Evolutionary conservation across 2,888 invertebrate genomes (phyloP), one percentile per base, ranked within the genome.

Genomic region (Hedya salicella): DNA sequence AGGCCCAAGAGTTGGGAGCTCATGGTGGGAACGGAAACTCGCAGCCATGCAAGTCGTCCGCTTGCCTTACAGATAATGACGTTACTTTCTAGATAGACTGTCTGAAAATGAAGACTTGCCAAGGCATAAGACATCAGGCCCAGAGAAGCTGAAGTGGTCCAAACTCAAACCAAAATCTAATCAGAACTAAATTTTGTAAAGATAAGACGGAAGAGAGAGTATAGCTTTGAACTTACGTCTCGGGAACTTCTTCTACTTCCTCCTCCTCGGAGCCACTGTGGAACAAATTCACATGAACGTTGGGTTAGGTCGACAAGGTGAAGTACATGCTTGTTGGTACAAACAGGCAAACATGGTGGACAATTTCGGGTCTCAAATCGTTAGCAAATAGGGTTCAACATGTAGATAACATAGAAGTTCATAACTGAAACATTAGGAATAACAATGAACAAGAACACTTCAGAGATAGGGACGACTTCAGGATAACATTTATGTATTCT

Each of bases 231-330:
- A 95, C 95, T 95, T 95, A 96, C 96, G 94, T 94, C 89, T 94
- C 94, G 82, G 91, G 93, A 84, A 95, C 95, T 95, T 96, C 95
- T 93, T 95, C 95, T 82, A 95, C 95, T 93, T 94, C 94, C 93
- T 95, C 95, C 94, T 95, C 96, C 93, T 96, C 96, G 86, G 92
- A 89, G 87, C 93, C 93, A 92, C 93, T 92, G 91, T 78, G 85
- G 79, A 88, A 78, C 73, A 85, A 72, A 84, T 52, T 78, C 48
- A 40, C 14, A 49, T 72, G 71, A 57, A 57, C 64, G 59, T 25
- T n/a, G 52, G 17, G 44, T 19, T 30, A 25, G 39, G 44, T 30
- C 8, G n/a, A 56, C 49, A 52, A 52, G 42, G 42, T 44, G 19
- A 11, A 17, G 52, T 19, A 21, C 64, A 52, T 59, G 59, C 59